phyloP scores from a whole-genome alignment of 2,113 vertebrate genomes.

The Microtus oregoni region DNA sequence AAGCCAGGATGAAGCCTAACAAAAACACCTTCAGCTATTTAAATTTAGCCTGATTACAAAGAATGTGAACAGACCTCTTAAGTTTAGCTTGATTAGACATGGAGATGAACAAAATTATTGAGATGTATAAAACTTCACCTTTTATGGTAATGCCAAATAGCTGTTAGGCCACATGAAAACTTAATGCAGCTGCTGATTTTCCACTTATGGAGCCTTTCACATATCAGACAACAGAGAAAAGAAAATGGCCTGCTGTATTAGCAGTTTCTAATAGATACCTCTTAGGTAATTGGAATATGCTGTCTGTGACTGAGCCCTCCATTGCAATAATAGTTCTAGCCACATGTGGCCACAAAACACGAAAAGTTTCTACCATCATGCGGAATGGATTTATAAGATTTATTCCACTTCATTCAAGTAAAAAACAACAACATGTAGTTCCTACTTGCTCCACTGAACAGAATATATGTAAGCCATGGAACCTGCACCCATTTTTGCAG shows the following conservation, averaged over 20 bases:
- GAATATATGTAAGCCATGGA: not conserved
- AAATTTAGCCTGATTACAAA: conserved; percentile 81
- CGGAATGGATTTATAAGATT: not conserved
- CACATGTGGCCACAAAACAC: not conserved
- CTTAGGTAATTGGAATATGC: not conserved
- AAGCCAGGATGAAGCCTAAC: conserved; percentile 56
- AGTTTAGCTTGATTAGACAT: conserved; percentile 75
- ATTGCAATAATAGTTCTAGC: not conserved
- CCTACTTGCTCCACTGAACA: not conserved
- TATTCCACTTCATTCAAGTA: conserved; percentile 45
- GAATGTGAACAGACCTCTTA: conserved; percentile 33
- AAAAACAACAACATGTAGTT: not conserved
- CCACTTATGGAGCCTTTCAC: not conserved
- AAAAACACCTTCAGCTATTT: conserved; percentile 76
- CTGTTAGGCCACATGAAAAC: conserved; percentile 53
- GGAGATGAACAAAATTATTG: conserved; percentile 69
- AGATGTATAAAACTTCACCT: conserved; percentile 68
- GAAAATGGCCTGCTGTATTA: not conserved
- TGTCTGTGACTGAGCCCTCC: not conserved
- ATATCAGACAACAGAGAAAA: not conserved
- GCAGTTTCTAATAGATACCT: not conserved
- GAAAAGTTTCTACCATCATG: not conserved
- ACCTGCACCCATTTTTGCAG: not conserved
- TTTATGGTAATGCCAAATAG: conserved; percentile 50
- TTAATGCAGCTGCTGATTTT: not conserved